Base-by-base conservation (phyloP, 1,140 invertebrate genomes). In the Monochamus saltuarius region DNA sequence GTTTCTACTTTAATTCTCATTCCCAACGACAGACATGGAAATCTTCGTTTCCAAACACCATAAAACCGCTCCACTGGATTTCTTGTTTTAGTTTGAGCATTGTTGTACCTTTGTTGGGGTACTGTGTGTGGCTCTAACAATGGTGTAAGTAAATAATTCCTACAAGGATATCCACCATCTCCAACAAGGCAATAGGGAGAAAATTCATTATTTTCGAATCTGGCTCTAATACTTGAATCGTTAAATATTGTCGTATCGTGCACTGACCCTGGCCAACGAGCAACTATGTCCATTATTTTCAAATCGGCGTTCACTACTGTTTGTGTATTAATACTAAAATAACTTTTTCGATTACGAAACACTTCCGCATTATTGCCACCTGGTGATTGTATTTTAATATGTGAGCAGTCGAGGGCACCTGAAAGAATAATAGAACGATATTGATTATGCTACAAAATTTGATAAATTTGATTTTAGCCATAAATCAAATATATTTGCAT, bases 321-420 rank as follows among this genome's bases (percentile, higher is more conserved):
- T 67, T 77, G 74, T 0, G 73, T 68, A 64, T 77, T 76, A 8
- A 75, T 59, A 9, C 69, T 71, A 60, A 72, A 73, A 51, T 61
- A 76, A 2, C 47, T 47, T 59, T 78, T 71, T 52, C 68, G 55
- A 46, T 77, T 77, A 4, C 70, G 50, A 53, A 66, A 77, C 7
- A 62, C 45, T 66, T 77, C 74, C 42, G 67, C 66, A 39, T 69
- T n/a, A 29, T 64, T 47, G 13, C 66, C 68, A 49, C 63, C 66
- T 40, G 67, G n/a, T n/a, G n/a, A n/a, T n/a, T n/a, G n/a, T n/a
- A n/a, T n/a, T n/a, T n/a, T n/a, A n/a, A n/a, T n/a, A n/a, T n/a
- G n/a, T n/a, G n/a, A n/a, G n/a, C n/a, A n/a, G n/a, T n/a, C n/a
- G n/a, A n/a, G n/a, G n/a, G n/a, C n/a, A n/a, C n/a, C n/a, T n/a